Evolutionary conservation across 1,140 invertebrate genomes (phyloP).

Genomic region (Papilio glaucus): DNA sequence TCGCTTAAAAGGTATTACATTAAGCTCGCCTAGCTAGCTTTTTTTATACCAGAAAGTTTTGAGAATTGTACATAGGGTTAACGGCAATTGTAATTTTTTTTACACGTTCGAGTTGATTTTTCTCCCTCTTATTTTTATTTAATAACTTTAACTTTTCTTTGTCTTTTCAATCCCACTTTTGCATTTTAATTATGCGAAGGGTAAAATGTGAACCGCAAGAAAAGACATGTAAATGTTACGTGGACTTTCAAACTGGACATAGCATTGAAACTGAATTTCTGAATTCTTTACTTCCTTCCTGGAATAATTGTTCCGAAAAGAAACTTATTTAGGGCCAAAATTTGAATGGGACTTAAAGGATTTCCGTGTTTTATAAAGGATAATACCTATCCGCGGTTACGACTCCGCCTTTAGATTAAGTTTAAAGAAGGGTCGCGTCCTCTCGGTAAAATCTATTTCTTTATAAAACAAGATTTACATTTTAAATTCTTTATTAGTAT

Average conservation of each 20-base stretch:
- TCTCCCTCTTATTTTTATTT: no score
- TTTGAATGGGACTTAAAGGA: slow-evolving; percentile 7
- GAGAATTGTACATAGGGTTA: neutral
- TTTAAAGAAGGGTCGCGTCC: neutral
- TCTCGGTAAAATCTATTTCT: neutral
- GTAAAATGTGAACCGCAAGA: neutral
- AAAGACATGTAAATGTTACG: no score
- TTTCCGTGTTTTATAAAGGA: slow-evolving; percentile 11
- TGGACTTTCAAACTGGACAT: no score
- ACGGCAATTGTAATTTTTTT: neutral
- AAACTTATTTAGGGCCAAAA: neutral
- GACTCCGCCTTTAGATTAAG: neutral
- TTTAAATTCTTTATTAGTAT: slow-evolving; percentile 1
- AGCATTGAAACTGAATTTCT: neutral
- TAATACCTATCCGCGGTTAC: slow-evolving; percentile 4
- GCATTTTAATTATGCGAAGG: neutral
- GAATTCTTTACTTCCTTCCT: neutral
- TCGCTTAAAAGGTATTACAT: slow-evolving; percentile 7
- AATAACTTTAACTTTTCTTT: neutral
- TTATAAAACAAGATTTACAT: neutral
- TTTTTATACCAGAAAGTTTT: neutral
- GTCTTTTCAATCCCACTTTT: neutral
- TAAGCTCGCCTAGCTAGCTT: neutral
- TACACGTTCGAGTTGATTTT: no score
- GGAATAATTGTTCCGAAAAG: neutral